These are phyloP conservation scores for Falco peregrinus DNA, from an alignment of 2,797 vertebrate genomes.

Conservation along the genomic window DNA sequence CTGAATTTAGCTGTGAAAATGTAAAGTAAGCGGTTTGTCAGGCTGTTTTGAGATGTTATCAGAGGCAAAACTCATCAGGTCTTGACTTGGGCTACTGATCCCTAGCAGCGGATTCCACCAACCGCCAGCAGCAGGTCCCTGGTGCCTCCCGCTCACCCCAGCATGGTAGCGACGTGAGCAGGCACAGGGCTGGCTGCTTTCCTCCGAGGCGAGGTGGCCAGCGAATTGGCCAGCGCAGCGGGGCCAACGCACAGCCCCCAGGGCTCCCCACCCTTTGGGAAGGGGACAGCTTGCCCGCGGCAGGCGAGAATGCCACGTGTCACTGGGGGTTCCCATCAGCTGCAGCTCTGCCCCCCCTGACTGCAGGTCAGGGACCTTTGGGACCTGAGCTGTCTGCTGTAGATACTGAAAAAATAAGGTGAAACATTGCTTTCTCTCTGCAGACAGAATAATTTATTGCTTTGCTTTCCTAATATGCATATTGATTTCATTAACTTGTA, in stretches of 20 bases:
- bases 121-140: not conserved
- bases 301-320: not conserved
- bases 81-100: not conserved
- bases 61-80: not conserved
- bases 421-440: not conserved
- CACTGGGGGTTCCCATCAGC: rapidly evolving
- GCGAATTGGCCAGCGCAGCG: too few species aligned
- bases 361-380: rapidly evolving
- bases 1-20: not conserved
- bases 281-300: not conserved
- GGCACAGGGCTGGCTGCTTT: not conserved
- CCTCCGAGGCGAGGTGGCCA: not conserved
- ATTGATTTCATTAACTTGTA: not conserved
- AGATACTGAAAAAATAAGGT: too few species aligned
- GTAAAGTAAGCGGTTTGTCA: not conserved
- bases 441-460: not conserved
- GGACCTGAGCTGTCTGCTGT: not conserved
- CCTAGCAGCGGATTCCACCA: too few species aligned
- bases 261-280: not conserved
- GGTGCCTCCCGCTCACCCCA: rapidly evolving
- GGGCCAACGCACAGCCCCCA: rapidly evolving
- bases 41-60: not conserved
- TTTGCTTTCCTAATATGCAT: not conserved
- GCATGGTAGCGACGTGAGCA: rapidly evolving
- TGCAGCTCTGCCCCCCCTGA: rapidly evolving